Conservation (phyloP, 1,140 invertebrate species). For the Heterodera carotae region DNA sequence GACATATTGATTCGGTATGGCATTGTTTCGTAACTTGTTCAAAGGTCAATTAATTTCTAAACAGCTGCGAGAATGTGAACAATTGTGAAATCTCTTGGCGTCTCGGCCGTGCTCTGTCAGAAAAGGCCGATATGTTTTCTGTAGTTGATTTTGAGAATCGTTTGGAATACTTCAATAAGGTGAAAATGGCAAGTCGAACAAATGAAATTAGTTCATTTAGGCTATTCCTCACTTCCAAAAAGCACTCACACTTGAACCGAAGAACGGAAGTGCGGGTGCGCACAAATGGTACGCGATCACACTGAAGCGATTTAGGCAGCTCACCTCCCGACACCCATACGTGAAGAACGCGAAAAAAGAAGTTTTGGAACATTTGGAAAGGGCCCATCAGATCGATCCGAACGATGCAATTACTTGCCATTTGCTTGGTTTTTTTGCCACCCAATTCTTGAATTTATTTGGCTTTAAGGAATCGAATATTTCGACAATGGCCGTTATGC, state of each 20-base stretch:
- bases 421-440: constrained; percentile 41
- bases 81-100: constrained; percentile 52
- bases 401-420: constrained; percentile 53
- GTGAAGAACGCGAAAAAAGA: constrained; percentile 27
- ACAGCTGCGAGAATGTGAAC: constrained; percentile 43
- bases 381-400: constrained; percentile 42
- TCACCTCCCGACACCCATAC: constrained; percentile 36
- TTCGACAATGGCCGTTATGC: constrained; percentile 45
- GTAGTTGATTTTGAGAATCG: constrained; percentile 37
- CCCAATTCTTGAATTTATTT: constrained; percentile 13
- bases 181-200: no score
- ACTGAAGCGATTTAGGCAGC: constrained; percentile 31
- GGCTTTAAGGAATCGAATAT: constrained; percentile 37
- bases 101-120: constrained; percentile 47
- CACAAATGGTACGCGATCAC: constrained; percentile 56
- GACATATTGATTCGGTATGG: constrained; percentile 45
- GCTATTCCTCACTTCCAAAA: constrained; percentile 51
- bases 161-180: constrained; percentile 11
- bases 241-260: constrained; percentile 49
- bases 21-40: constrained; percentile 1
- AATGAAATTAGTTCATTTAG: constrained; percentile 12
- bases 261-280: constrained; percentile 42
- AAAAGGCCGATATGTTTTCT: constrained; percentile 41
- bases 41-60: constrained; percentile 13
- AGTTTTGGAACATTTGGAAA: constrained; percentile 47